Evolutionary conservation across 2,888 invertebrate genomes (phyloP).

Genomic region (Catocala sponsa): DNA sequence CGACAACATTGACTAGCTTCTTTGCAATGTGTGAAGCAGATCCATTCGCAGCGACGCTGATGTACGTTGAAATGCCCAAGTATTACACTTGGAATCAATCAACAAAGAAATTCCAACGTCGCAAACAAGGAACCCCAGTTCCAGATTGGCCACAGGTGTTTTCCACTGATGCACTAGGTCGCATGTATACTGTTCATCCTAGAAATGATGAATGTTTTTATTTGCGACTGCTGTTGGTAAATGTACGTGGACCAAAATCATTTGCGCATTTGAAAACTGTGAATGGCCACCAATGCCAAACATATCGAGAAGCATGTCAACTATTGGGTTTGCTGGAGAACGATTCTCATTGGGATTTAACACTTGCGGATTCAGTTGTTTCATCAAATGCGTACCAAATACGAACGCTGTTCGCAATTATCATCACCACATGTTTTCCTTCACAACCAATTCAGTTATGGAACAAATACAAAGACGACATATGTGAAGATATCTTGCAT

Average conservation of each 20-base stretch:
- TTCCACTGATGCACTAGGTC: slow-evolving; percentile 59
- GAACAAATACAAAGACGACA: neutral
- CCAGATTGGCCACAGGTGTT: slow-evolving; percentile 46
- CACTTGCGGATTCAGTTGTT: slow-evolving; percentile 19
- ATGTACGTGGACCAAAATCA: slow-evolving; percentile 56
- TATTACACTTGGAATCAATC: slow-evolving; percentile 22
- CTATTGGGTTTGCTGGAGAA: slow-evolving; percentile 26
- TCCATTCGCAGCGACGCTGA: slow-evolving; percentile 11
- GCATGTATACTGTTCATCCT: slow-evolving; percentile 63
- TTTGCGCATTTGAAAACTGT: slow-evolving; percentile 30
- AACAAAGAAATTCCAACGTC: slow-evolving; percentile 25
- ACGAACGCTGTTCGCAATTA: slow-evolving; percentile 21
- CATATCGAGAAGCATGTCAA: slow-evolving; percentile 33
- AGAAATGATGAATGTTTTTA: slow-evolving; percentile 60
- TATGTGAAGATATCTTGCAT: neutral
- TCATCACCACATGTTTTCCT: slow-evolving; percentile 15
- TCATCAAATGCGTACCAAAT: slow-evolving; percentile 25
- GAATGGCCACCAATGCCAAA: slow-evolving; percentile 27
- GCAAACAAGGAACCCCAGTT: slow-evolving; percentile 48
- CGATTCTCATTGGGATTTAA: slow-evolving; percentile 29
- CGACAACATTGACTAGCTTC: slow-evolving; percentile 17
- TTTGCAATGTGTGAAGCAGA: slow-evolving; percentile 12
- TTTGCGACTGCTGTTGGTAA: slow-evolving; percentile 59
- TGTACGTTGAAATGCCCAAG: slow-evolving; percentile 21
- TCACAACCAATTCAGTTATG: slow-evolving; percentile 15